phyloP scores from a whole-genome alignment of 2,797 vertebrate genomes.

The Columba guinea region DNA sequence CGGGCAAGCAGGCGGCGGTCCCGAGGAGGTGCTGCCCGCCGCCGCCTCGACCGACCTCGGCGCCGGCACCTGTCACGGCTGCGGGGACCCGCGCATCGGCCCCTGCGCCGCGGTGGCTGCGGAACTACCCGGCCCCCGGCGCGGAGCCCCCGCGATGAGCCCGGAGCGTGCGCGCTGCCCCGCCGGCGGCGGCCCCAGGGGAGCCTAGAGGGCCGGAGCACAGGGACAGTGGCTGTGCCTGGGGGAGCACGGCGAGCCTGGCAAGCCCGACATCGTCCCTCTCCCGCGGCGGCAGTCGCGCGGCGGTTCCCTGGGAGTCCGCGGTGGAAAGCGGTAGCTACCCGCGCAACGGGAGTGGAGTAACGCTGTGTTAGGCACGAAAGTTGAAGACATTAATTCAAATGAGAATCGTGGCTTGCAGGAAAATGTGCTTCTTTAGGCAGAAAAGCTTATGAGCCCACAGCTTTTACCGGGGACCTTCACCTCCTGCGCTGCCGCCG shows the following conservation, averaged over 20 bases:
- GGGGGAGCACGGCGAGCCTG: not conserved
- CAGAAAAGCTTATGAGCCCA: fast-evolving
- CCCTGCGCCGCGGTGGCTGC: not conserved
- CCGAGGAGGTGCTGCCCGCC: not conserved
- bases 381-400: not conserved
- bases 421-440: not conserved
- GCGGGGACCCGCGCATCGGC: not conserved
- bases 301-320: not conserved
- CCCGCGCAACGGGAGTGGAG: not conserved
- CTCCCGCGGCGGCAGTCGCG: not conserved
- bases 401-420: not conserved
- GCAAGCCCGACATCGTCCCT: not conserved
- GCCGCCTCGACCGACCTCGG: not conserved
- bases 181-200: not conserved
- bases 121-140: not conserved
- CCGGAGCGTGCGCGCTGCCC: not conserved
- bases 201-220: not conserved
- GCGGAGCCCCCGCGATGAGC: not conserved
- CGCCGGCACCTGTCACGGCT: not conserved
- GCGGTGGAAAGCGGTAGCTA: not conserved
- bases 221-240: not conserved
- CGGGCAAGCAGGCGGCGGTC: not conserved
- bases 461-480: not conserved
- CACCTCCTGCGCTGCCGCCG: not conserved
- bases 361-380: not conserved